Percentiles rank a stretch among this genome's conserved stretches.
Conservation (phyloP, 1,140 invertebrate species). For the Hirudo medicinalis region DNA sequence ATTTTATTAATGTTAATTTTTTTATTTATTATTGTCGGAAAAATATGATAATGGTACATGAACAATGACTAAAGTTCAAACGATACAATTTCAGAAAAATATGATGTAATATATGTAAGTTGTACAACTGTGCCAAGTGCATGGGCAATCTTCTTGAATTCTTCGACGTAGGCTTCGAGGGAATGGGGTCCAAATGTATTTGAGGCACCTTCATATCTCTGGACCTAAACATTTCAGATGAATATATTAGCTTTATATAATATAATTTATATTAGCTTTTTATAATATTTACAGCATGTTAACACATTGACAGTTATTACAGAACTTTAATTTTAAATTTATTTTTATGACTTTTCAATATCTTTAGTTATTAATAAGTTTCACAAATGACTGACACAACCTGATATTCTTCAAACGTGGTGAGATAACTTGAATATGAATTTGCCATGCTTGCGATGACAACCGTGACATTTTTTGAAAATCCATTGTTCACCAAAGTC, state of each 20-base stretch:
- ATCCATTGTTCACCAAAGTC: conserved; percentile 12
- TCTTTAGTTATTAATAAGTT: background rate
- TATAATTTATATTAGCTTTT: no score
- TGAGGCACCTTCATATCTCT: conserved; percentile 16
- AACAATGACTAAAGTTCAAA: background rate
- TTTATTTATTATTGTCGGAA: background rate
- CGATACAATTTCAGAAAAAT: background rate
- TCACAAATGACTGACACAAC: background rate
- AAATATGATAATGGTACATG: no score
- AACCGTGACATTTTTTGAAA: background rate
- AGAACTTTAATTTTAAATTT: background rate
- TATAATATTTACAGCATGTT: background rate
- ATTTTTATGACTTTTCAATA: background rate
- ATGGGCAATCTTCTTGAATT: background rate
- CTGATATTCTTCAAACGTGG: conserved; percentile 19
- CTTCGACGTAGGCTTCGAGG: background rate
- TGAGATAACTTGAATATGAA: conserved; percentile 15
- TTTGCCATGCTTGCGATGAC: conserved; percentile 1
- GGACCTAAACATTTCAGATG: background rate
- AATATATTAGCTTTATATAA: background rate
- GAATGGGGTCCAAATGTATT: conserved; percentile 15
- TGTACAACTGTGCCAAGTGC: conserved; percentile 12
- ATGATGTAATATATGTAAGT: background rate
- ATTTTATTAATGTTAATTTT: background rate
- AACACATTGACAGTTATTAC: background rate